Percentiles rank a stretch among this genome's conserved stretches.
These are phyloP conservation scores for Acrobasis suavella DNA, from an alignment of 2,888 invertebrate species.

Conservation along the genomic window DNA sequence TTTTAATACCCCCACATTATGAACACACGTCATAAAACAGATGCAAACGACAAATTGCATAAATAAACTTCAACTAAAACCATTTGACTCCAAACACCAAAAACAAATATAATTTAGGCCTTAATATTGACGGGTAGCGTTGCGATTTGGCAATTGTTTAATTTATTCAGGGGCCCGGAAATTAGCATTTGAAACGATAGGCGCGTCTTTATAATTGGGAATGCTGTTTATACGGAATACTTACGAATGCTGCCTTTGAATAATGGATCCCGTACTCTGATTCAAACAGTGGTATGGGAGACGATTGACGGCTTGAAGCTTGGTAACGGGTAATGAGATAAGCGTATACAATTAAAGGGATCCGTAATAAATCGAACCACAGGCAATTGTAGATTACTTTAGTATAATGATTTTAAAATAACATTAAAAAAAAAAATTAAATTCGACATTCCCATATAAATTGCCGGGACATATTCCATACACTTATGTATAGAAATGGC, in stretches of 20 bases:
- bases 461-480: no score
- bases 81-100: constrained; percentile 3
- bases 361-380: no score
- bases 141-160: constrained; percentile 47
- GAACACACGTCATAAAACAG: no score
- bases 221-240: constrained; percentile 52
- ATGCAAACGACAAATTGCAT: no score
- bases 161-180: constrained; percentile 59
- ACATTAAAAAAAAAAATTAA: no score
- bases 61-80: background rate
- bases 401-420: no score
- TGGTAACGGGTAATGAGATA: background rate
- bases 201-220: constrained; percentile 57
- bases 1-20: no score
- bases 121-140: constrained; percentile 27
- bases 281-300: constrained; percentile 40
- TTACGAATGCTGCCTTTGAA: constrained; percentile 61
- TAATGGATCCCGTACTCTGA: constrained; percentile 57
- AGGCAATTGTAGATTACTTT: no score
- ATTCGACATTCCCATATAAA: no score
- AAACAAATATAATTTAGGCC: constrained; percentile 28
- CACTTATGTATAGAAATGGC: no score
- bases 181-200: constrained; percentile 61
- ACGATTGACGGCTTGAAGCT: constrained; percentile 40
- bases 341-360: background rate